Conservation (phyloP, 2,888 invertebrate genomes). For the Actias luna region DNA sequence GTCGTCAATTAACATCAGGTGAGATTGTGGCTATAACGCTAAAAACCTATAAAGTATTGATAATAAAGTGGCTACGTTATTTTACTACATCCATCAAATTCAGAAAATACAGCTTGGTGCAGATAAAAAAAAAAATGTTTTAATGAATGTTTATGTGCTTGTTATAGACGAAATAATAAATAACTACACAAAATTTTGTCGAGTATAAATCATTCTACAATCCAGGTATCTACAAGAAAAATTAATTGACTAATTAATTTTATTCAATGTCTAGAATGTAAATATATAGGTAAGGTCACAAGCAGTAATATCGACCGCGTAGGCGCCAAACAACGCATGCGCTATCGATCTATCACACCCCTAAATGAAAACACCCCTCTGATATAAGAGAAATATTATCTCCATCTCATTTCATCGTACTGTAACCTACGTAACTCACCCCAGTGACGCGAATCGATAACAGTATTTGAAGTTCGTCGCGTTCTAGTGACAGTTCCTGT, state of each 20-base stretch:
- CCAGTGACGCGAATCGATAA: background rate
- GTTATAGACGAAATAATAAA: too few relatives aligned
- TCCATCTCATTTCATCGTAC: conserved; percentile 19
- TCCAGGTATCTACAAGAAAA: background rate
- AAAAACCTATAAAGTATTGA: too few relatives aligned
- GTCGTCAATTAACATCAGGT: too few relatives aligned
- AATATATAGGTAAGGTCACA: background rate
- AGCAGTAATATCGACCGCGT: conserved; percentile 29
- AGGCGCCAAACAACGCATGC: conserved; percentile 33
- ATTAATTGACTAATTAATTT: background rate
- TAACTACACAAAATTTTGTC: too few relatives aligned
- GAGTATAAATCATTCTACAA: background rate
- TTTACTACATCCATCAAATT: too few relatives aligned
- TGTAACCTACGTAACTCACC: background rate
- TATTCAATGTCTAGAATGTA: background rate
- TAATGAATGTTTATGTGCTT: too few relatives aligned
- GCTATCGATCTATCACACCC: conserved; percentile 19
- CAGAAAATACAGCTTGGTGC: too few relatives aligned
- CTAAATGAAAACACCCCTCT: conserved; percentile 19
- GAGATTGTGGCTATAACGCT: too few relatives aligned
- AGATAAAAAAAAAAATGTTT: too few relatives aligned
- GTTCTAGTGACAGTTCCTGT: background rate
- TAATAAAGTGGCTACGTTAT: too few relatives aligned
- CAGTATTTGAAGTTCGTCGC: background rate
- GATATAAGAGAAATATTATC: conserved; percentile 19